A percentile compares a stretch with the other conserved stretches of the same genome.
Conservation (phyloP, 2,113 vertebrate species). For the Brachypteracias leptosomus region DNA sequence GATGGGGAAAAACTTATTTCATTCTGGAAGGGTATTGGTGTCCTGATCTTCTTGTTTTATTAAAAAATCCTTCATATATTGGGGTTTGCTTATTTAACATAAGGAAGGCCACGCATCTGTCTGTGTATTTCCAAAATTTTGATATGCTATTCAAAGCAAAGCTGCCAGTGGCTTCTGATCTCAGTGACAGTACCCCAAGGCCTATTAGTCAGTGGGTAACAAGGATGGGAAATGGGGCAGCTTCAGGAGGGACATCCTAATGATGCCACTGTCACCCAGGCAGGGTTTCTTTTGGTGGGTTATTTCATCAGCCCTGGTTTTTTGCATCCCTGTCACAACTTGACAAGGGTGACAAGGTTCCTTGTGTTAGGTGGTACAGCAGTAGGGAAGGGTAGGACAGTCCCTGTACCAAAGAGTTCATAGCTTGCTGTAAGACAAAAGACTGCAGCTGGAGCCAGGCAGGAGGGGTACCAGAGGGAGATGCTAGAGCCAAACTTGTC, state of each 20-base stretch:
- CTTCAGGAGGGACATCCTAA: not conserved
- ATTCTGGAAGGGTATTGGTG: not conserved
- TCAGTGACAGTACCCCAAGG: not conserved
- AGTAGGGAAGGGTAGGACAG: not conserved
- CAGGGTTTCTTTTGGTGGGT: not conserved
- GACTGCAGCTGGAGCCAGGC: fast-evolving
- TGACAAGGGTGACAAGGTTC: not conserved
- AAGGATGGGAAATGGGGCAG: not conserved
- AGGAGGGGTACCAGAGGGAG: not conserved
- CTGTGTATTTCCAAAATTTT: not conserved
- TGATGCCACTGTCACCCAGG: not conserved
- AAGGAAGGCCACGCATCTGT: not conserved
- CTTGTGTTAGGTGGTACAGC: not conserved
- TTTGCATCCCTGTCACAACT: not conserved
- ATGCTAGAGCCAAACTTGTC: not conserved
- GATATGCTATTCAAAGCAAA: not conserved
- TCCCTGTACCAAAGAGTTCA: not conserved
- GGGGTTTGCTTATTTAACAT: not conserved
- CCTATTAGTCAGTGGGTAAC: fast-evolving
- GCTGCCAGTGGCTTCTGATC: not conserved
- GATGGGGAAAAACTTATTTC: not conserved
- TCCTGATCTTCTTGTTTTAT: not conserved
- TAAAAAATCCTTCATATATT: not conserved
- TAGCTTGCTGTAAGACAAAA: not conserved
- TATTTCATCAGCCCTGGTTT: not conserved